These are phyloP conservation scores for Pandemis corylana DNA, from an alignment of 2,888 invertebrate genomes.

Conservation along the genomic window DNA sequence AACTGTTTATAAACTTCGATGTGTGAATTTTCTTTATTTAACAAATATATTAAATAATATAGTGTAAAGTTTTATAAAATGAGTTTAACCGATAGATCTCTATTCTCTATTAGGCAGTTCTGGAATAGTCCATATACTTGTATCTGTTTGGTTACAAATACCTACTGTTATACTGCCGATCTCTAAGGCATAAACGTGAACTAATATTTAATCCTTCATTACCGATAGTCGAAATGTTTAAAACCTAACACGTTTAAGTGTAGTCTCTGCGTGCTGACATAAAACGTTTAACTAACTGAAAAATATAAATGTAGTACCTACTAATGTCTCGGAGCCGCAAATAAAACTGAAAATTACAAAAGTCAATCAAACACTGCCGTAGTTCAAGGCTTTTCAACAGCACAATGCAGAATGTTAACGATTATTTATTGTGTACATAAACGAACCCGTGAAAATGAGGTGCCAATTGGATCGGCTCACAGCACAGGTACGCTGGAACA, in stretches of 20 bases:
- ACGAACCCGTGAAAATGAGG: slow-evolving; percentile 15
- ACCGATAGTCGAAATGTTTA: not conserved
- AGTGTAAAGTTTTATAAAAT: not conserved
- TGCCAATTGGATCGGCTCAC: slow-evolving; percentile 11
- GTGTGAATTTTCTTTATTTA: not conserved
- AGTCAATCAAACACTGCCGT: slow-evolving; percentile 18
- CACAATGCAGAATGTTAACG: not conserved
- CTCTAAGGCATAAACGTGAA: not conserved
- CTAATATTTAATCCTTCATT: not conserved
- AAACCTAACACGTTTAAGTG: no score
- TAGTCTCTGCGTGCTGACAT: no score
- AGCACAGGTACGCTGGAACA: slow-evolving; percentile 12
- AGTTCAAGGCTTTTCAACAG: slow-evolving; percentile 21
- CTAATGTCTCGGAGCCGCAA: not conserved
- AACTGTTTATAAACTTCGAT: slow-evolving; percentile 38
- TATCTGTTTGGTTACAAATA: not conserved
- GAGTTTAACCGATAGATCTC: slow-evolving; percentile 9
- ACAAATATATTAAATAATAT: not conserved
- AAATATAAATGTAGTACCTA: not conserved
- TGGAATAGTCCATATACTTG: not conserved
- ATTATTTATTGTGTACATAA: slow-evolving; percentile 6
- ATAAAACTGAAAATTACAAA: slow-evolving; percentile 7
- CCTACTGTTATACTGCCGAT: not conserved
- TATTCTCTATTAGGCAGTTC: not conserved
- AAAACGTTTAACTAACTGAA: not conserved